Base-by-base conservation (phyloP, 64 coral and sea anemone genomes). In the Stylophora pistillata region DNA sequence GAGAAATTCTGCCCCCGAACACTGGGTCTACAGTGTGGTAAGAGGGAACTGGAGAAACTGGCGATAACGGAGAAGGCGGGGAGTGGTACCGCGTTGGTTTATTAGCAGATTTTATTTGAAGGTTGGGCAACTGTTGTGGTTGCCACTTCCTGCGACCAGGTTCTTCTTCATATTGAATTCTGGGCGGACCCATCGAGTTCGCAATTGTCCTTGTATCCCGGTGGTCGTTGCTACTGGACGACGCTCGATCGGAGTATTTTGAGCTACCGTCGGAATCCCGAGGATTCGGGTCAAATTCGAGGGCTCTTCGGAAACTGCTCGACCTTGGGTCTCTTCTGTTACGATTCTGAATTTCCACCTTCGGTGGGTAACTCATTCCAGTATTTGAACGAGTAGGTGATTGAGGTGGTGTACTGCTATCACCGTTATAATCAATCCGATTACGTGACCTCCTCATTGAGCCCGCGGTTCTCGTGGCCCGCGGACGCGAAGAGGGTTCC, bases 171-270 rank as follows among this genome's bases (percentile, higher is more conserved):
- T 82, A 84, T 37, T 76, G 58, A 71, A 79, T 55, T 11, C 56
- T 27, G 53, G 90, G 59, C 34, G 23, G 33, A 23, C 64, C 53
- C 15, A 68, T 68, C 4, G 74, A 37, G 15, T 57, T 31, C 10
- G 55, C 30, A 23, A 63, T 56, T 14, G 32, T 55, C 73, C 57
- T 91, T 25, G 72, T 80, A 21, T 90, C 91, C 4, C 82, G 88
- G 16, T 97, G 78, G 21, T 93, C 95, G 30, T 92, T 89, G 74
- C 91, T 93, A 76, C 95, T 97, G 28, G 95, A 97, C 47, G 95
- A 92, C n/a, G 90, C 83, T 17, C 72, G 32, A 64, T 92, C 90
- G 41, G 90, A 97, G 2, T 65, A 88, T 83, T 81, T 89, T 15
- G 91, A 93, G 55, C 91, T 89, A 4, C 55, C 88, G 32, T 96